A percentile compares a stretch with the other conserved stretches of the same genome.
These are phyloP conservation scores for Oncorhynchus masou DNA, from an alignment of 2,113 vertebrate genomes.

Conservation along the genomic window DNA sequence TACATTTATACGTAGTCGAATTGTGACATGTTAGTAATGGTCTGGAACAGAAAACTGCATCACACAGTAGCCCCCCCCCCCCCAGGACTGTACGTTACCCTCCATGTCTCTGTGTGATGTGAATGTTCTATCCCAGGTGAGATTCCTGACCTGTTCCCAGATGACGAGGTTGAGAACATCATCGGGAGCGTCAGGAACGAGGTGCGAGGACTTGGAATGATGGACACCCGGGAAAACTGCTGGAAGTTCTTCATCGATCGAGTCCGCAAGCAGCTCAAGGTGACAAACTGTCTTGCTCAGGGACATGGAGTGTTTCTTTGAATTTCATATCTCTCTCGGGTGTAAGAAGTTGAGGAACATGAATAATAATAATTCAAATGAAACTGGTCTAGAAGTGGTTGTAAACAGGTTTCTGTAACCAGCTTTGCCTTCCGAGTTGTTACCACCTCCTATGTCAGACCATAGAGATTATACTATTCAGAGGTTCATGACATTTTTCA, in stretches of 20 bases:
- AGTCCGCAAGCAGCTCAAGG: conserved; percentile 87
- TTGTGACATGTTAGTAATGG: too few relatives aligned
- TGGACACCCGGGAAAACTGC: conserved; percentile 87
- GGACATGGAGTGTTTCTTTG: conserved; percentile 4
- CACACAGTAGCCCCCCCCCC: too few relatives aligned
- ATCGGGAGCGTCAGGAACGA: conserved; percentile 81
- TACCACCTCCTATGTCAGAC: too few relatives aligned
- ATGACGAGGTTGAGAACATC: conserved; percentile 91
- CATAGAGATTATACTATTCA: too few relatives aligned
- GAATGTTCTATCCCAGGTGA: conserved; percentile 77
- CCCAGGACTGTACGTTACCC: neutral
- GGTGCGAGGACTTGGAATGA: conserved; percentile 80
- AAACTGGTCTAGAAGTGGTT: too few relatives aligned
- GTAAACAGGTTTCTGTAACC: neutral
- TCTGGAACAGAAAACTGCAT: too few relatives aligned
- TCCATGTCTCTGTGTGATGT: neutral
- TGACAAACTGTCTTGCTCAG: conserved; percentile 51
- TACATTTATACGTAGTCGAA: too few relatives aligned
- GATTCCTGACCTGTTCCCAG: conserved; percentile 89
- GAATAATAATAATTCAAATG: too few relatives aligned
- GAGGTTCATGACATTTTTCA: too few relatives aligned
- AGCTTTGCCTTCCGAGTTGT: too few relatives aligned
- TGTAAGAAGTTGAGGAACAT: too few relatives aligned
- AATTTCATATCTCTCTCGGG: neutral
- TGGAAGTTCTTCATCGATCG: conserved; percentile 95